Conservation (phyloP, 2,888 invertebrate genomes). For the Monoplex corrugatus region DNA sequence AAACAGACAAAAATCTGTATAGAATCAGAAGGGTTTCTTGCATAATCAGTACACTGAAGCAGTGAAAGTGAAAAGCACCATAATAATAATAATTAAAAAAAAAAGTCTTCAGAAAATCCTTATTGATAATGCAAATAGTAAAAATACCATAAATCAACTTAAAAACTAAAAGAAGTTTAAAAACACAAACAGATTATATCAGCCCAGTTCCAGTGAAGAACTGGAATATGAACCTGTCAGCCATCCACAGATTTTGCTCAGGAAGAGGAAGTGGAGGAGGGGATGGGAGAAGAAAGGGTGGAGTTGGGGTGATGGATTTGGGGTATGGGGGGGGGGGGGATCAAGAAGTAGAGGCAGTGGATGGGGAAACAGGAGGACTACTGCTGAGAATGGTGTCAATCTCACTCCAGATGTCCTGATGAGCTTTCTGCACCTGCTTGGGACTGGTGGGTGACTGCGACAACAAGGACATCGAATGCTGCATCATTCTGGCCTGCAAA, state of each 20-base stretch:
- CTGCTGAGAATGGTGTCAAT: slow-evolving; percentile 27
- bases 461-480: slow-evolving; percentile 9
- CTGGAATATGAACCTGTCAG: too few species aligned
- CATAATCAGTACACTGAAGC: too few species aligned
- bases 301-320: not conserved
- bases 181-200: too few species aligned
- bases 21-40: too few species aligned
- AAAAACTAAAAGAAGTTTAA: too few species aligned
- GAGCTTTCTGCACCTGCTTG: slow-evolving; percentile 36
- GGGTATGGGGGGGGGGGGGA: not conserved
- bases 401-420: slow-evolving; percentile 36
- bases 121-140: not conserved
- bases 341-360: not conserved
- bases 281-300: not conserved
- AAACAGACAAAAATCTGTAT: too few species aligned
- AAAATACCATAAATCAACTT: too few species aligned
- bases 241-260: not conserved
- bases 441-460: slow-evolving; percentile 14
- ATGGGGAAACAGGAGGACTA: not conserved
- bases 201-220: too few species aligned
- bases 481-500: slow-evolving; percentile 36
- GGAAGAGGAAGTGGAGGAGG: not conserved
- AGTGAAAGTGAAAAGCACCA: too few species aligned
- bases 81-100: too few species aligned
- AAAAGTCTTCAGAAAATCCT: too few species aligned